These are phyloP conservation scores for Polypterus bichir DNA, from an alignment of 2,113 vertebrate genomes.

Conservation along the genomic window DNA sequence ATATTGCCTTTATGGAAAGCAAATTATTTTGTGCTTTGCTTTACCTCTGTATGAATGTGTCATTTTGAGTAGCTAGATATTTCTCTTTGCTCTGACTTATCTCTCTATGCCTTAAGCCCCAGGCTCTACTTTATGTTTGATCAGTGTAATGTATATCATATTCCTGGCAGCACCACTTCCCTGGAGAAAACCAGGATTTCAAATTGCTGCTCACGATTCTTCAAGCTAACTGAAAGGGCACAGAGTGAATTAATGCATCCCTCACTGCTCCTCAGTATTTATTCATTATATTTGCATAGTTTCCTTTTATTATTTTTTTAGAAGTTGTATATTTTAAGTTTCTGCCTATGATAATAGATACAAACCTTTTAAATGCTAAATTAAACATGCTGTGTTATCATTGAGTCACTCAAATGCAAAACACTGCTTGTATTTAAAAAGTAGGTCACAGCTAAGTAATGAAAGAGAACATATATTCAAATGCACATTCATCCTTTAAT, in stretches of 20 bases:
- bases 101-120: constrained; percentile 48
- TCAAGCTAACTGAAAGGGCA: constrained; percentile 41
- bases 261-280: constrained; percentile 36
- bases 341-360: background rate
- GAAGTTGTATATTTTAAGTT: background rate
- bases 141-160: constrained; percentile 59
- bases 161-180: constrained; percentile 49
- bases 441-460: background rate
- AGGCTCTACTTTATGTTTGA: constrained; percentile 55
- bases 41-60: constrained; percentile 47
- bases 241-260: constrained; percentile 50
- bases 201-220: constrained; percentile 50
- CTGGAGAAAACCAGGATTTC: constrained; percentile 50
- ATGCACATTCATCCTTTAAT: too few species aligned
- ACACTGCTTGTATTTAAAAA: background rate
- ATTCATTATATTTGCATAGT: constrained; percentile 49
- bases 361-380: constrained; percentile 2
- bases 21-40: constrained; percentile 49
- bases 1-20: constrained; percentile 34
- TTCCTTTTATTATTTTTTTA: background rate
- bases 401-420: background rate
- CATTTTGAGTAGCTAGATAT: constrained; percentile 52
- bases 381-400: background rate
- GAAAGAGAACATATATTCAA: too few species aligned
- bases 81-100: constrained; percentile 58